These are phyloP conservation scores for Lethrus apterus DNA, from an alignment of 1,140 invertebrate genomes.

Conservation along the genomic window DNA sequence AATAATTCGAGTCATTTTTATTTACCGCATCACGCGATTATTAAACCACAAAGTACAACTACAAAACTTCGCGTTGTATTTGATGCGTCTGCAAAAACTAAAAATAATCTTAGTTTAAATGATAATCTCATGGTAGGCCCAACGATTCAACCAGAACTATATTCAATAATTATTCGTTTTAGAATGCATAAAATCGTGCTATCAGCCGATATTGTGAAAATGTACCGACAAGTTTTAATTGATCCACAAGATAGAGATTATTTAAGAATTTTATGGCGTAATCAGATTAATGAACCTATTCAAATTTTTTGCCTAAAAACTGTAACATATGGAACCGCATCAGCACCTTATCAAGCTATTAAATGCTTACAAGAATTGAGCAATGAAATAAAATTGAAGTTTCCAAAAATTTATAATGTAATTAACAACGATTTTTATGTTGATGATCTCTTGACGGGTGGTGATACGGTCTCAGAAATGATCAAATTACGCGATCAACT, in stretches of 20 bases:
- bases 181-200: conserved; percentile 36
- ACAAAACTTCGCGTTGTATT: no score
- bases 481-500: not conserved
- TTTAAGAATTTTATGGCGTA: conserved; percentile 40
- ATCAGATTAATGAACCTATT: not conserved
- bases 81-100: no score
- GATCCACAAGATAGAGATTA: conserved; percentile 28
- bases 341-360: conserved; percentile 25
- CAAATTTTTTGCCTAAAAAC: conserved; percentile 21
- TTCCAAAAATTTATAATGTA: not conserved
- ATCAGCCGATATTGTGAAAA: conserved; percentile 31
- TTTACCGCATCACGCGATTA: no score
- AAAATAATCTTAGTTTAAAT: no score
- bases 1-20: not conserved
- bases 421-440: conserved; percentile 1
- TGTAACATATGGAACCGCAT: conserved; percentile 27
- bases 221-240: conserved; percentile 38
- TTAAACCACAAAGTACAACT: no score
- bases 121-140: conserved; percentile 27
- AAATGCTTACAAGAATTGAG: conserved; percentile 14
- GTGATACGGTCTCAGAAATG: no score
- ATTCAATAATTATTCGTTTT: conserved; percentile 40
- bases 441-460: no score
- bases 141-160: conserved; percentile 26
- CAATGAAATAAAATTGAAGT: not conserved